Base-by-base conservation (phyloP, 2,797 vertebrate species). In the Microctenopoma steveboyesi region DNA sequence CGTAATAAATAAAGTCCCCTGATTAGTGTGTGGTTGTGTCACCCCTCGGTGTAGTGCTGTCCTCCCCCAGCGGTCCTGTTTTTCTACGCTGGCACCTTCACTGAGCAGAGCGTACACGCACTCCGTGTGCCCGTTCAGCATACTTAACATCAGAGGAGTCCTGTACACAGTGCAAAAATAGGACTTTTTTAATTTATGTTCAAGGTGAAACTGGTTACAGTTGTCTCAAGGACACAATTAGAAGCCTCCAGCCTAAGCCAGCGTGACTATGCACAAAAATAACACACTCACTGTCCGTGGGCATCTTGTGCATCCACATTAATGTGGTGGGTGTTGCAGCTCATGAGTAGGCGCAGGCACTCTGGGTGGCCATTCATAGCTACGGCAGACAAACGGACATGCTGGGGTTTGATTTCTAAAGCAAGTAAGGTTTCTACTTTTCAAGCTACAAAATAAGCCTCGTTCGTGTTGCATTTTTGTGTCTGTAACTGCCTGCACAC, bases 11-110 rank as follows among this genome's bases (percentile, higher is more conserved):
- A 14, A 4, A 53, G 4, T 25, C 35, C 5, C 1, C 0, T 27
- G 16, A 7, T 66, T n/a, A 12, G 15, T 14, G 18, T 50, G 48
- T 28, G 67, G 49, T 18, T 11, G 58, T 61, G 87, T 95, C 90
- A 99, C 97, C 95, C 96, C 97, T 76, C 96, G 90, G 60, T 99
- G 97, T 47, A 99, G 84, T 2, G 97, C 97, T 0, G 97, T 97
- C 91, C 96, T 95, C 76, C 97, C 96, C 95, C 95, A 96, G 68
- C 95, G 95, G 89, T 99, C 97, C 92, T 95, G 95, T 92, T 93
- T 94, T 90, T 98, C 95, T 15, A 97, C 96, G 6, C 93, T 94
- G 87, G 97, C 96, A 88, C 96, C 97, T 90, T 97, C 96, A 86
- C 96, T 96, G 62, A 99, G 93, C 56, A 99, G 91, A 39, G 95